Evolutionary conservation across 2,113 vertebrate genomes (phyloP).

Genomic region (Cheilinus undulatus): DNA sequence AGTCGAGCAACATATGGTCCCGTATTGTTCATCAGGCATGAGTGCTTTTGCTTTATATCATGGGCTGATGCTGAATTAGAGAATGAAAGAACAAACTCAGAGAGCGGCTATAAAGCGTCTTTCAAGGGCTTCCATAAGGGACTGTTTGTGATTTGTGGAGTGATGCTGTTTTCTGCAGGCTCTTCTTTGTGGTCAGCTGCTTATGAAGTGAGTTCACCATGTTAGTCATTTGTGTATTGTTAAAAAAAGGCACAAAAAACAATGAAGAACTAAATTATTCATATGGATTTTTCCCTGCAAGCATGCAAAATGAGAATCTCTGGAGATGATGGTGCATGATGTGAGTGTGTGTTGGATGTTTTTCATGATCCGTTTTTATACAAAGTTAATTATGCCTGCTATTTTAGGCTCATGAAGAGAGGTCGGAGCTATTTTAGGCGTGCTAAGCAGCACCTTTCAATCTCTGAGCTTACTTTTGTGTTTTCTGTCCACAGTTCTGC

Average conservation of each 20-base stretch:
- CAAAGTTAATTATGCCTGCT: conserved; percentile 48
- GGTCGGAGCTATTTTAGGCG: conserved; percentile 49
- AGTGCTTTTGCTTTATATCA: conserved; percentile 30
- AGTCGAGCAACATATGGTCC: conserved; percentile 42
- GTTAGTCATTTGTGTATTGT: conserved; percentile 4
- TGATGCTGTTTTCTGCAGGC: conserved; percentile 7
- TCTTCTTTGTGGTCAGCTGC: conserved; percentile 4
- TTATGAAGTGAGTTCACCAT: conserved; percentile 2
- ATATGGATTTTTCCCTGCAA: conserved; percentile 32
- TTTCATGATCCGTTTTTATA: conserved; percentile 33
- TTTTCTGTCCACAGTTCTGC: conserved; percentile 20
- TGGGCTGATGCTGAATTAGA: conserved; percentile 44
- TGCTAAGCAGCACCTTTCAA: conserved; percentile 26
- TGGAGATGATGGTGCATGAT: conserved; percentile 9
- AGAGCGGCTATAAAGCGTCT: conserved; percentile 9
- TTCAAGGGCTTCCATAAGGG: conserved; percentile 18
- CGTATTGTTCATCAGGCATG: conserved; percentile 24
- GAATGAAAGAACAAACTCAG: conserved; percentile 28
- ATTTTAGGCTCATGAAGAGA: conserved; percentile 43
- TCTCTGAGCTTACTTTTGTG: conserved; percentile 5
- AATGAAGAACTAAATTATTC: conserved; percentile 24
- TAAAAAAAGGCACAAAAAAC: conserved; percentile 10
- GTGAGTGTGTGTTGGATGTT: background rate
- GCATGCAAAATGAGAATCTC: conserved; percentile 12
- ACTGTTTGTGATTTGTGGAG: conserved; percentile 16